Conservation (phyloP, 1,140 invertebrate genomes). For the Zaprionus taronus region DNA sequence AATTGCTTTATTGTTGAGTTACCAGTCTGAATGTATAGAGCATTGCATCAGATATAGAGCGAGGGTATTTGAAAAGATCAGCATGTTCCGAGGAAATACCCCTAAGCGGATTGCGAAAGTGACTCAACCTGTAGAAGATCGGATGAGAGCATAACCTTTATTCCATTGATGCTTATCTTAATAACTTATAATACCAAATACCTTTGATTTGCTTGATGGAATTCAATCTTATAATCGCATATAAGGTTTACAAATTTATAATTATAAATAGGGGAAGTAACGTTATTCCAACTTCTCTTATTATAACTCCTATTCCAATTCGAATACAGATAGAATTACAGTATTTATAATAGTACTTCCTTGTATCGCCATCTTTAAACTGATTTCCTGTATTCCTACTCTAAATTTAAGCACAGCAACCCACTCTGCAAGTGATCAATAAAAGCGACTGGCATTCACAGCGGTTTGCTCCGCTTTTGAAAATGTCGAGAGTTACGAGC, state of each 20-base stretch:
- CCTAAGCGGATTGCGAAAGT: background rate
- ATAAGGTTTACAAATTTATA: too few species aligned
- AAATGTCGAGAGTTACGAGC: conserved; percentile 13
- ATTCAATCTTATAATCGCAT: background rate
- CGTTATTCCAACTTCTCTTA: too few species aligned
- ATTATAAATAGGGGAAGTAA: too few species aligned
- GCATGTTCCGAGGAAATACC: conserved; percentile 36
- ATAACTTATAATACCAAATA: background rate
- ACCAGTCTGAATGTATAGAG: conserved; percentile 6
- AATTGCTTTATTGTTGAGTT: conserved; percentile 73
- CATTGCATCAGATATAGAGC: conserved; percentile 43
- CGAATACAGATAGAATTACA: background rate
- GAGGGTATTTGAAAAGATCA: conserved; percentile 37
- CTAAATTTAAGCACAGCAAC: background rate
- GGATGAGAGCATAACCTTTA: background rate
- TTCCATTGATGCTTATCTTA: background rate
- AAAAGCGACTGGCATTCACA: conserved; percentile 9
- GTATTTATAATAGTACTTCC: background rate
- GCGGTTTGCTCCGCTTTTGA: background rate
- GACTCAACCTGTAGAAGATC: background rate
- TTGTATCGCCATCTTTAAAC: background rate
- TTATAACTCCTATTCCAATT: too few species aligned
- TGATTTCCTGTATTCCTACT: background rate
- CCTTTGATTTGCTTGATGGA: background rate
- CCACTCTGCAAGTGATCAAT: conserved; percentile 17